Conservation (phyloP, 2,888 invertebrate species). For the Xanthia icteritia region DNA sequence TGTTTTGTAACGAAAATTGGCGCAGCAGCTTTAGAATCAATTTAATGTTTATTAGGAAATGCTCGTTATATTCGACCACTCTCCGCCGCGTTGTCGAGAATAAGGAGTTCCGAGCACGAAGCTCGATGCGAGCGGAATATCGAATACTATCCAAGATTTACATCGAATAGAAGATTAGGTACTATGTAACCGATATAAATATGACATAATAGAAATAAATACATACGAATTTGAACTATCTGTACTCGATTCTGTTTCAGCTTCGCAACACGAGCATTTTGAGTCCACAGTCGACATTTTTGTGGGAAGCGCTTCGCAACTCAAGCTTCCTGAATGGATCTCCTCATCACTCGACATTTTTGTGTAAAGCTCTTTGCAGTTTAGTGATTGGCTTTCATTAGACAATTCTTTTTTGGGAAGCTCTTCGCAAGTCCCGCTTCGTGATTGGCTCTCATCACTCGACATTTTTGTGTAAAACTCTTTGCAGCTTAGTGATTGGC, state of each 20-base stretch:
- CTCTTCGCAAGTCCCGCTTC: slow-evolving; percentile 22
- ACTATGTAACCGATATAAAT: background rate
- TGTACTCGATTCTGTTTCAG: slow-evolving; percentile 1
- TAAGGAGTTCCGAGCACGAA: slow-evolving; percentile 54
- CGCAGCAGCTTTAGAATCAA: background rate
- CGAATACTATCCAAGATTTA: background rate
- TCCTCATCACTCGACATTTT: background rate
- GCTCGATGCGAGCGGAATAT: slow-evolving; percentile 24
- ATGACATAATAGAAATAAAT: slow-evolving; percentile 24
- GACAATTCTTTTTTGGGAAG: too few species aligned
- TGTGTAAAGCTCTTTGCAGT: background rate
- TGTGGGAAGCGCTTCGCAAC: background rate
- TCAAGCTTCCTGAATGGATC: background rate
- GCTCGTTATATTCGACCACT: slow-evolving; percentile 8
- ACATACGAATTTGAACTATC: slow-evolving; percentile 44
- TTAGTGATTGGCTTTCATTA: background rate
- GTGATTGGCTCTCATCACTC: slow-evolving; percentile 33
- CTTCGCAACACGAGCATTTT: slow-evolving; percentile 1
- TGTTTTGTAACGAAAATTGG: too few species aligned
- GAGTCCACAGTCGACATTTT: background rate
- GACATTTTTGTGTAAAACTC: too few species aligned
- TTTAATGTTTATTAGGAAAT: slow-evolving; percentile 3
- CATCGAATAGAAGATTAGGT: background rate
- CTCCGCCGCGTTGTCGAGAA: background rate
- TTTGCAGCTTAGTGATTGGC: too few species aligned